Evolutionary conservation across 1,140 invertebrate genomes (phyloP).

Genomic region (Euwallacea similis): DNA sequence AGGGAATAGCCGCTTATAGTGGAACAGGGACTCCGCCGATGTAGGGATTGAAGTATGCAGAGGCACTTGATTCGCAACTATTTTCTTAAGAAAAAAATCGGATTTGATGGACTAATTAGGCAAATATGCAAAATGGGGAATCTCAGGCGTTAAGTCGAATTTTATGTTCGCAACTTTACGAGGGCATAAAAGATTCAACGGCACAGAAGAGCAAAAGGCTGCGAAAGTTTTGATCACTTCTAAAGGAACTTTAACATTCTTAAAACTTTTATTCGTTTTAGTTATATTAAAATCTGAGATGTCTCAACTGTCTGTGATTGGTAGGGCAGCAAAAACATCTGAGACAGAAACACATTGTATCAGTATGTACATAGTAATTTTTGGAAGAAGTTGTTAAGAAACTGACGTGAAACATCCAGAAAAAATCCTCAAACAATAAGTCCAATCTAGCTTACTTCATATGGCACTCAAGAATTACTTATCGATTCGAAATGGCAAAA

Average conservation of each 20-base stretch:
- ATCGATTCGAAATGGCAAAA: slow-evolving; percentile 14
- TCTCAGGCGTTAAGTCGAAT: slow-evolving; percentile 11
- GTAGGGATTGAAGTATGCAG: background rate
- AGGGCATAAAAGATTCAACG: slow-evolving; percentile 22
- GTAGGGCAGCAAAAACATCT: too few species aligned
- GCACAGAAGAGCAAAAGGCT: slow-evolving; percentile 18
- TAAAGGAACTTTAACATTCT: slow-evolving; percentile 9
- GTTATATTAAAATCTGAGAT: slow-evolving; percentile 10
- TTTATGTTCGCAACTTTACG: slow-evolving; percentile 22
- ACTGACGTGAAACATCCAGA: too few species aligned
- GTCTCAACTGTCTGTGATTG: too few species aligned
- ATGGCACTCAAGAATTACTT: background rate
- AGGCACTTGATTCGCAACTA: too few species aligned
- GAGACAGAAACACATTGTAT: too few species aligned
- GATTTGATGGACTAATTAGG: slow-evolving; percentile 4
- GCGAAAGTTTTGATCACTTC: slow-evolving; percentile 17
- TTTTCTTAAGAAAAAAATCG: too few species aligned
- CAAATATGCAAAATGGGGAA: slow-evolving; percentile 17
- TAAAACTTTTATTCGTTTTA: slow-evolving; percentile 16
- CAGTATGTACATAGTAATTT: too few species aligned
- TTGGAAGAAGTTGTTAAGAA: too few species aligned
- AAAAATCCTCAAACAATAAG: too few species aligned
- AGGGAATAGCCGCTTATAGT: slow-evolving; percentile 10
- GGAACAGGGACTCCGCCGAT: background rate
- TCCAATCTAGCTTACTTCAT: too few species aligned